A percentile compares a stretch with the other conserved stretches of the same genome.
phyloP scores from a whole-genome alignment of 2,113 vertebrate species.

The Chionomys nivalis region DNA sequence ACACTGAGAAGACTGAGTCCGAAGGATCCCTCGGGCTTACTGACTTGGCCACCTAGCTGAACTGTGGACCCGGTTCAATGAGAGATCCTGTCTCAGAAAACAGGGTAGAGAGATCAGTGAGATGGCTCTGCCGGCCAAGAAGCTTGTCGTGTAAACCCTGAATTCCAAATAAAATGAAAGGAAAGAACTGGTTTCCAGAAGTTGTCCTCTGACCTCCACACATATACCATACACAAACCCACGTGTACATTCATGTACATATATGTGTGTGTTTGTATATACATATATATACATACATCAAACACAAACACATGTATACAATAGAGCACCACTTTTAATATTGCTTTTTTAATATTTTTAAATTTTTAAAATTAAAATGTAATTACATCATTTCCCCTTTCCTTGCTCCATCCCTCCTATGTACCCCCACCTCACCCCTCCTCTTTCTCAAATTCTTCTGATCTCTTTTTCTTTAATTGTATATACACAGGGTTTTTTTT shows the following conservation, averaged over 20 bases:
- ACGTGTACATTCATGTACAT: background rate
- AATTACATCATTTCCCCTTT: background rate
- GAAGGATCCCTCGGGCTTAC: background rate
- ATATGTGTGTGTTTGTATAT: background rate
- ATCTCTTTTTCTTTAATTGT: background rate
- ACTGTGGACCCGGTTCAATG: background rate
- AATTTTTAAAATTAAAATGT: background rate
- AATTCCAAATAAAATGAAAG: background rate
- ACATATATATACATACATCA: background rate
- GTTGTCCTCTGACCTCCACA: background rate
- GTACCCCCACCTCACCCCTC: background rate
- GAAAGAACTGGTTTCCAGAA: background rate
- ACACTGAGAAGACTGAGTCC: background rate
- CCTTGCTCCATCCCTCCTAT: background rate
- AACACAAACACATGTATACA: background rate
- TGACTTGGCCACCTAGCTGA: background rate
- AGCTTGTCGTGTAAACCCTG: no score
- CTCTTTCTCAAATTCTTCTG: background rate
- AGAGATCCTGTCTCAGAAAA: background rate
- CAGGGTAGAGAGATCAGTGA: background rate
- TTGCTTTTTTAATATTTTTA: background rate
- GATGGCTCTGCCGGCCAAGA: background rate
- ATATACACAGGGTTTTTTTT: background rate
- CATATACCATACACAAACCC: background rate
- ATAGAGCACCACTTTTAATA: background rate